Evolutionary conservation across 2,113 vertebrate species (phyloP).

Genomic region (Dicaeum eximium): DNA sequence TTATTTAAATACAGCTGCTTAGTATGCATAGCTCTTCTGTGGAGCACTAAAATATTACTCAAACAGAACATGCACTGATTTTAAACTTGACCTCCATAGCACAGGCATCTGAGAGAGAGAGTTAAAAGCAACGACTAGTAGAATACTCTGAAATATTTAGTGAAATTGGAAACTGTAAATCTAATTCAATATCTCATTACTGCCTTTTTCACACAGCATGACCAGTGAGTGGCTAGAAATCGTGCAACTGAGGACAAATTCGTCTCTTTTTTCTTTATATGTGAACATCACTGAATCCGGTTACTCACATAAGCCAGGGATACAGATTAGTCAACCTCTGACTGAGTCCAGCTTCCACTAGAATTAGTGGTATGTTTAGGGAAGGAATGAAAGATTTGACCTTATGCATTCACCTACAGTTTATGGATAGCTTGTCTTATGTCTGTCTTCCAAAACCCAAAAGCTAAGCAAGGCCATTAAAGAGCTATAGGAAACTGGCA

Average conservation of each 20-base stretch:
- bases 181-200: slow-evolving; percentile 8
- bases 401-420: neutral
- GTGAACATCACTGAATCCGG: neutral
- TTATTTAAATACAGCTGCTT: slow-evolving; percentile 29
- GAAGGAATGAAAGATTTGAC: neutral
- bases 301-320: neutral
- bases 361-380: neutral
- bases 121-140: slow-evolving; percentile 19
- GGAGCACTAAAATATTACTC: neutral
- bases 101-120: neutral
- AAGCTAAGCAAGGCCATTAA: neutral
- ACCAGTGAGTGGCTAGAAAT: neutral
- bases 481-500: neutral
- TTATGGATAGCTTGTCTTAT: neutral
- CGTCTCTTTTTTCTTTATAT: neutral
- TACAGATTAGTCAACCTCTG: neutral
- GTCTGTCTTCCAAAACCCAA: neutral
- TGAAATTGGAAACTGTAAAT: slow-evolving; percentile 33
- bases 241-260: neutral
- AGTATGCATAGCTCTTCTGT: slow-evolving; percentile 41
- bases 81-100: slow-evolving; percentile 34
- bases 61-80: slow-evolving; percentile 27
- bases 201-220: neutral
- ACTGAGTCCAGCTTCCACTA: neutral
- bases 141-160: slow-evolving; percentile 22